These are phyloP conservation scores for Eudasyphora cyanicolor DNA, from an alignment of 2,888 invertebrate genomes.

Conservation along the genomic window DNA sequence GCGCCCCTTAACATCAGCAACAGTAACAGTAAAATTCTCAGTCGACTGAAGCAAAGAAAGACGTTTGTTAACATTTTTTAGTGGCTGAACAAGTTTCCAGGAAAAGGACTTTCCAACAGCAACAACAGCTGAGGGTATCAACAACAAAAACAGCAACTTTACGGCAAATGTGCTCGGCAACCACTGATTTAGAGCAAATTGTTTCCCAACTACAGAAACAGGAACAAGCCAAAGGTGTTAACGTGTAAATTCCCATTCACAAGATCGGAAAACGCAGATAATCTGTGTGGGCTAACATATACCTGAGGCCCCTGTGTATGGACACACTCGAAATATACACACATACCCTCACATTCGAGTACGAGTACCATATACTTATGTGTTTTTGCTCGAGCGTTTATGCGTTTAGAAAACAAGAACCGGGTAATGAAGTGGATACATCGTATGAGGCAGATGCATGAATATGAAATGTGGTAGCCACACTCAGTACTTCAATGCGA, in stretches of 20 bases:
- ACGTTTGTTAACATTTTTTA: not conserved
- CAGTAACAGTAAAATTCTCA: not conserved
- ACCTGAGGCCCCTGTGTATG: not conserved
- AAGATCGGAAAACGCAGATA: constrained; percentile 70
- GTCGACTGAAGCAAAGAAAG: not conserved
- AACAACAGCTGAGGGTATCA: not conserved
- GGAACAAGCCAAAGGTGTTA: constrained; percentile 74
- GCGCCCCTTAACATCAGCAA: not conserved
- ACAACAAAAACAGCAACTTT: constrained; percentile 52
- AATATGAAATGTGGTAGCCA: not conserved
- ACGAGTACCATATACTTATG: not conserved
- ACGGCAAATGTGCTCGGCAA: constrained; percentile 63
- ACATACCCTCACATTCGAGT: not conserved
- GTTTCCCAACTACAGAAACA: constrained; percentile 43
- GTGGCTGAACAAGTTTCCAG: not conserved
- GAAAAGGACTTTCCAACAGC: not conserved
- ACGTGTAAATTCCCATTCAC: constrained; percentile 78
- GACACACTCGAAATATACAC: not conserved
- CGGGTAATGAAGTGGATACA: constrained; percentile 4
- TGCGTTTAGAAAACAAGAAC: not conserved
- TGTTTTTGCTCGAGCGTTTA: not conserved
- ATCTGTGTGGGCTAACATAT: constrained; percentile 54
- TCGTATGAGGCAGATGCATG: not conserved
- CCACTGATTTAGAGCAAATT: constrained; percentile 65
- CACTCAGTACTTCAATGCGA: not conserved